Conservation (phyloP, 2,113 vertebrate species). For the Halcyon malimbica region DNA sequence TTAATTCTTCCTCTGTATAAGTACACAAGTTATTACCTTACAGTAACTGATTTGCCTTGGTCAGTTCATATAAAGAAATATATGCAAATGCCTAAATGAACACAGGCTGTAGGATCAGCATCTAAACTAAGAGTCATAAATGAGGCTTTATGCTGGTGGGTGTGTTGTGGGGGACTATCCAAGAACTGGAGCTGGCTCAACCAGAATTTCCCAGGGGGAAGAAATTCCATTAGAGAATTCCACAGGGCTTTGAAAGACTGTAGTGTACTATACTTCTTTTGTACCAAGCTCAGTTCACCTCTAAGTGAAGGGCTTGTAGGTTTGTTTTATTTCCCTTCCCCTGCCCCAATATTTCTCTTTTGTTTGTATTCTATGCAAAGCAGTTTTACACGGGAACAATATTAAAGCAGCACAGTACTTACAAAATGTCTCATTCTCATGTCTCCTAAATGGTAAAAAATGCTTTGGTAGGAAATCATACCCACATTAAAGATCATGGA, state of each 20-base stretch:
- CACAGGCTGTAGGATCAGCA: conserved; percentile 18
- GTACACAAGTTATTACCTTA: conserved; percentile 3
- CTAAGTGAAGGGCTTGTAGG: not conserved
- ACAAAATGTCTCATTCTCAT: not conserved
- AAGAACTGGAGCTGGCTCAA: not conserved
- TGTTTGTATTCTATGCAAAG: not conserved
- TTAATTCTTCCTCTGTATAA: conserved; percentile 27
- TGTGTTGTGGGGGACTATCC: not conserved
- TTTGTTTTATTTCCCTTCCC: not conserved
- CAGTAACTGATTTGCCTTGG: conserved; percentile 32
- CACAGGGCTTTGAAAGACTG: not conserved
- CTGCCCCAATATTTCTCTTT: not conserved
- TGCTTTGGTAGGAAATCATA: not conserved
- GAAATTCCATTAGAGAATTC: not conserved
- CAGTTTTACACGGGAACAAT: not conserved
- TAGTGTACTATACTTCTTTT: not conserved
- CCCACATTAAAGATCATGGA: not conserved
- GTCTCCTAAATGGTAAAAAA: not conserved
- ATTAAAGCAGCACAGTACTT: not conserved
- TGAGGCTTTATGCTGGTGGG: not conserved
- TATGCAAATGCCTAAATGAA: conserved; percentile 48
- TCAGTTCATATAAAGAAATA: not conserved
- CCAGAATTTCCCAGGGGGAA: not conserved
- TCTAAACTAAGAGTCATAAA: not conserved
- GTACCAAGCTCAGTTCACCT: not conserved